These are phyloP conservation scores for Mycetomoellerius zeteki DNA, from an alignment of 1,140 invertebrate genomes.

Conservation along the genomic window DNA sequence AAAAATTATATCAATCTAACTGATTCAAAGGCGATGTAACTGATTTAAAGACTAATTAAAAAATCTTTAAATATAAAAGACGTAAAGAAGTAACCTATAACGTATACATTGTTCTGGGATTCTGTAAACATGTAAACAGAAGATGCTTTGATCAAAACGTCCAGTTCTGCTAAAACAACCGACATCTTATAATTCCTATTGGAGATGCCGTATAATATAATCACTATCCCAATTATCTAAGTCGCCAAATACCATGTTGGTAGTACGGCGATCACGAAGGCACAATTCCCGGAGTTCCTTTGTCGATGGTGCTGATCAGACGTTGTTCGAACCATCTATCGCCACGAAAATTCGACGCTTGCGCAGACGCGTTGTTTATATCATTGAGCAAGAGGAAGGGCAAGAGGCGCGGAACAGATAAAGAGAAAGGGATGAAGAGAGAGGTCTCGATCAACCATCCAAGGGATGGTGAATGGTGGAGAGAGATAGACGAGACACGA, in stretches of 20 bases:
- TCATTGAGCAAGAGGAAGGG: conserved; percentile 52
- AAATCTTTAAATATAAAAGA: conserved; percentile 1
- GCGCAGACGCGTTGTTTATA: conserved; percentile 82
- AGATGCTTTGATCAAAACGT: neutral
- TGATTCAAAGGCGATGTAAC: neutral
- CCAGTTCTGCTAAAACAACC: neutral
- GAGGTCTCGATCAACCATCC: conserved; percentile 38
- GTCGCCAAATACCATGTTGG: neutral
- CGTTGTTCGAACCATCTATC: conserved; percentile 67
- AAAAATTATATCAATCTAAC: neutral
- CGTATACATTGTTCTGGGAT: neutral
- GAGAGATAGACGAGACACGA: conserved; percentile 44
- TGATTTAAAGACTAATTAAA: neutral
- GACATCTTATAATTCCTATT: neutral
- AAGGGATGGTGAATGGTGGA: conserved; percentile 38
- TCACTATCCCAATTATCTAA: neutral
- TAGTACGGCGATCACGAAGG: neutral
- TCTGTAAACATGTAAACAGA: conserved; percentile 53
- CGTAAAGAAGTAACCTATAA: neutral
- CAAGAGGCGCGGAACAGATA: neutral
- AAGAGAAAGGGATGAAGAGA: conserved; percentile 30
- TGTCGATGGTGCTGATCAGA: conserved; percentile 60
- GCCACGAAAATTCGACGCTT: conserved; percentile 69
- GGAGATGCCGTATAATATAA: neutral
- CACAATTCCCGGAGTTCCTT: conserved; percentile 50